phyloP scores from a whole-genome alignment of 2,113 vertebrate species.

The Delphinapterus leucas region DNA sequence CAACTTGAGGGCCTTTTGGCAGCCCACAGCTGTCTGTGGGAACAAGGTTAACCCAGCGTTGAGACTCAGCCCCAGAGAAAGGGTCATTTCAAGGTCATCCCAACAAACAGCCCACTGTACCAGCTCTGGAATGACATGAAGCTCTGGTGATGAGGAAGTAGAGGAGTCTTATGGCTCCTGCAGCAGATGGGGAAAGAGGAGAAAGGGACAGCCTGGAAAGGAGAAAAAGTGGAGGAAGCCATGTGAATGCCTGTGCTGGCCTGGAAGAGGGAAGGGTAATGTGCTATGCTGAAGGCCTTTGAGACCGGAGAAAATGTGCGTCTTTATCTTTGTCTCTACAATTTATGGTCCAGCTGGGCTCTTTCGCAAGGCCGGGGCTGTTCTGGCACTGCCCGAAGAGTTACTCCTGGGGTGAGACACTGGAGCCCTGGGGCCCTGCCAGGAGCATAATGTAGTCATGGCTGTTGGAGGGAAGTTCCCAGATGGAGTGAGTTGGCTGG shows the following conservation, averaged over 20 bases:
- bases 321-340: constrained; percentile 75
- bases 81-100: constrained; percentile 70
- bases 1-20: background rate
- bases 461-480: constrained; percentile 69
- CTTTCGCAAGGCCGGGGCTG: constrained; percentile 60
- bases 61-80: background rate
- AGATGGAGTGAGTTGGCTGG: background rate
- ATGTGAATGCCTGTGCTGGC: background rate
- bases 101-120: constrained; percentile 71
- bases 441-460: constrained; percentile 72
- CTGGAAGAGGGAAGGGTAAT: background rate
- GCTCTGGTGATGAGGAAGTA: constrained; percentile 19
- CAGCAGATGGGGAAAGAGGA: constrained; percentile 45
- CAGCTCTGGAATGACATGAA: constrained; percentile 69
- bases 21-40: constrained; percentile 32
- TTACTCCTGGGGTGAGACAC: constrained; percentile 67
- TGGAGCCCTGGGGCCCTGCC: constrained; percentile 55
- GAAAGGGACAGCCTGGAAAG: background rate
- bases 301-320: constrained; percentile 75
- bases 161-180: background rate
- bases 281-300: constrained; percentile 45
- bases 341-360: constrained; percentile 76
- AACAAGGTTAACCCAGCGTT: background rate
- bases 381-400: constrained; percentile 78
- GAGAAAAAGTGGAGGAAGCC: background rate